Conservation (phyloP, 2,888 invertebrate genomes). For the Xestoiulus laeticollis region DNA sequence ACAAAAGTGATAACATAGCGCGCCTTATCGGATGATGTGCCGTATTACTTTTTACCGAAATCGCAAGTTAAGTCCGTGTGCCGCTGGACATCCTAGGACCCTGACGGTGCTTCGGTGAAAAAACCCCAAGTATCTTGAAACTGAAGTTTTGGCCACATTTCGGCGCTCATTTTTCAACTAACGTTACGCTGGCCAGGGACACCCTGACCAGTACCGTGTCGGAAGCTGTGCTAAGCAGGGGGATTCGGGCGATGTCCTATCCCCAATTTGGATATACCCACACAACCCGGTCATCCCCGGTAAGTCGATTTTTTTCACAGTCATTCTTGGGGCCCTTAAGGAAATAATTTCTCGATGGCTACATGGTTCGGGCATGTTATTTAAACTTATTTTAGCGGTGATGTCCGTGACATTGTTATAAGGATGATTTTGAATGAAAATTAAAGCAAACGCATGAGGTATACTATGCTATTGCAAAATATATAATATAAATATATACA, state of each 20-base stretch:
- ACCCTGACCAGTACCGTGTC: not conserved
- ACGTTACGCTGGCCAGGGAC: not conserved
- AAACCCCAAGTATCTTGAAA: too few species aligned
- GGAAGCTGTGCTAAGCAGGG: not conserved
- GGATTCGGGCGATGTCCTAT: conserved; percentile 28
- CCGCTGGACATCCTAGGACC: not conserved
- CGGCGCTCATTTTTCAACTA: too few species aligned
- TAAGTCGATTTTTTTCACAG: not conserved
- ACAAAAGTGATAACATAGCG: not conserved
- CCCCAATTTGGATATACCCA: conserved; percentile 36
- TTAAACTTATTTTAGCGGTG: too few species aligned
- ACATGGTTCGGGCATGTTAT: too few species aligned
- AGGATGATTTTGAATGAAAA: too few species aligned
- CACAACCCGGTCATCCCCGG: not conserved
- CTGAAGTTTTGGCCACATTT: too few species aligned
- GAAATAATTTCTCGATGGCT: too few species aligned
- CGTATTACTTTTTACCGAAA: not conserved
- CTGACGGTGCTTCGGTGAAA: too few species aligned
- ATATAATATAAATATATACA: too few species aligned
- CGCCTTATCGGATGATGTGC: not conserved
- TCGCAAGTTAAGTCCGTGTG: not conserved
- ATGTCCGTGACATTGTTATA: too few species aligned
- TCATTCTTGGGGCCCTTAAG: not conserved
- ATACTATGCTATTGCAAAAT: too few species aligned
- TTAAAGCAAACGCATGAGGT: too few species aligned